phyloP scores from a whole-genome alignment of 2,797 vertebrate species.

The Ctenochaetus hawaiiensis region DNA sequence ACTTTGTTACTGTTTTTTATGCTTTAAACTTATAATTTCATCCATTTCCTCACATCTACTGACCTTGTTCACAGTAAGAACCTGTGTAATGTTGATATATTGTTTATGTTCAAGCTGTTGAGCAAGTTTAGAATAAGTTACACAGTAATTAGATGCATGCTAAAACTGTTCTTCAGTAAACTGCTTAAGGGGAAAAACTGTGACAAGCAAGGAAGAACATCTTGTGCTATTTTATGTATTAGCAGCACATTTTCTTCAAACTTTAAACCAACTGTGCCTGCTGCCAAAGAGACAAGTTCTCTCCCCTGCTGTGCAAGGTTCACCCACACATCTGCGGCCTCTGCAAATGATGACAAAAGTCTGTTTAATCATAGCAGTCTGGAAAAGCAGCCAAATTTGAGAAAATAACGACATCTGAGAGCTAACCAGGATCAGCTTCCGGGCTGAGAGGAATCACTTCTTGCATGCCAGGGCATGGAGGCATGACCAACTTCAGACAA shows the following conservation, averaged over 20 bases:
- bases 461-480: neutral
- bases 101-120: neutral
- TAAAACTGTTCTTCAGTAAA: conserved; percentile 10
- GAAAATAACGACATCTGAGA: conserved; percentile 15
- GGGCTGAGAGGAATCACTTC: neutral
- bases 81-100: conserved; percentile 1
- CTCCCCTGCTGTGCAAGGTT: conserved; percentile 34
- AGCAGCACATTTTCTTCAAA: conserved; percentile 36
- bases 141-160: neutral
- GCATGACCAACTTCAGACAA: neutral
- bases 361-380: conserved; percentile 38
- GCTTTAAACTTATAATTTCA: no score
- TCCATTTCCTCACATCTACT: no score
- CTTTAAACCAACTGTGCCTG: conserved; percentile 30
- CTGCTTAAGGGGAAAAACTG: neutral
- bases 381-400: conserved; percentile 10
- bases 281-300: conserved; percentile 27
- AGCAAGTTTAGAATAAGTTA: neutral
- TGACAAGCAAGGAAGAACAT: conserved; percentile 21
- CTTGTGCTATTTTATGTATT: conserved; percentile 33
- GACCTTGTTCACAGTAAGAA: neutral
- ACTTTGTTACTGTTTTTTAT: no score
- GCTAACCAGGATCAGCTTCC: conserved; percentile 11
- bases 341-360: conserved; percentile 50
- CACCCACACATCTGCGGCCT: conserved; percentile 34